Evolutionary conservation across 64 coral and sea anemone genomes (phyloP).

Genomic region (Porites australiensis): DNA sequence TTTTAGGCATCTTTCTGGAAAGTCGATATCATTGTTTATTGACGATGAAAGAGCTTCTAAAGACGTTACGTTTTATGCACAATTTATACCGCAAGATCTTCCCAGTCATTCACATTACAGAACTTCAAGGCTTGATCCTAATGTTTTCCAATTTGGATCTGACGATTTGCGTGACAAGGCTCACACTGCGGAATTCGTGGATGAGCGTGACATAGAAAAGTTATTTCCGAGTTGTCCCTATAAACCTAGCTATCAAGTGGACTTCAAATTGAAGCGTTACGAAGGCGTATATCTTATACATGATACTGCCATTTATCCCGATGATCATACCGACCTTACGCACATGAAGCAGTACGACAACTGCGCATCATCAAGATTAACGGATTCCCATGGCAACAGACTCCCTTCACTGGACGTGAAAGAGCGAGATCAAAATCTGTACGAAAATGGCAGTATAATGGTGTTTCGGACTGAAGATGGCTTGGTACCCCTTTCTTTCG

Average conservation of each 20-base stretch:
- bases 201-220: slow-evolving; percentile 52
- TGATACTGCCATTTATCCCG: slow-evolving; percentile 87
- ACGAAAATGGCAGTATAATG: slow-evolving; percentile 69
- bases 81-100: slow-evolving; percentile 85
- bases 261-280: slow-evolving; percentile 82
- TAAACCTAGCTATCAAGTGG: slow-evolving; percentile 87
- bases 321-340: slow-evolving; percentile 74
- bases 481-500: slow-evolving; percentile 17
- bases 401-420: slow-evolving; percentile 8
- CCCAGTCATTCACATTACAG: slow-evolving; percentile 77
- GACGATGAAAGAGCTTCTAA: slow-evolving; percentile 48
- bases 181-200: slow-evolving; percentile 39
- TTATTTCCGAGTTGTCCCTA: slow-evolving; percentile 79
- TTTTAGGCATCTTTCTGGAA: slow-evolving; percentile 79
- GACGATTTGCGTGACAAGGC: slow-evolving; percentile 49
- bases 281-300: slow-evolving; percentile 94
- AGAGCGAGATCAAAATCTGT: slow-evolving; percentile 65
- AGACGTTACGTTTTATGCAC: slow-evolving; percentile 83
- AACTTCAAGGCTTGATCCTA: slow-evolving; percentile 38
- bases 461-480: slow-evolving; percentile 53
- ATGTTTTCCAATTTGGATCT: slow-evolving; percentile 68
- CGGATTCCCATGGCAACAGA: slow-evolving; percentile 85
- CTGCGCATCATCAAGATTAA: slow-evolving; percentile 49
- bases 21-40: slow-evolving; percentile 86
- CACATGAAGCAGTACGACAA: slow-evolving; percentile 89